Percentiles rank a stretch among this genome's conserved stretches.
phyloP scores from a whole-genome alignment of 2,888 invertebrate species.

The Microchrysa polita region DNA sequence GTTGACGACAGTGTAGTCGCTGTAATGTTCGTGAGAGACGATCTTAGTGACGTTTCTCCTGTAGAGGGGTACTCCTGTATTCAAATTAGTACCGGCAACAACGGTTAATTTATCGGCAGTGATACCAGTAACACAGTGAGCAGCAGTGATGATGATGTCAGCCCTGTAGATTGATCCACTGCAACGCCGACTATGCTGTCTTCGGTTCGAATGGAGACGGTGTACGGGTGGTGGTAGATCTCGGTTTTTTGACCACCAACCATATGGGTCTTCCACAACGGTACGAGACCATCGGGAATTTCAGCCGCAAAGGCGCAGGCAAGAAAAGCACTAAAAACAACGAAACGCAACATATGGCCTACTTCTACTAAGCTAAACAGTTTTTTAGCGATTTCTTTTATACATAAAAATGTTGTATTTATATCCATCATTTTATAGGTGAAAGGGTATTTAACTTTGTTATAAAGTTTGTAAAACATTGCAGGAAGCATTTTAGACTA shows the following conservation, averaged over 20 bases:
- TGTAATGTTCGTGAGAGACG: conserved; percentile 68
- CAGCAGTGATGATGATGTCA: conserved; percentile 55
- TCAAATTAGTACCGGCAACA: conserved; percentile 54
- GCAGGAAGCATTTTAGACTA: too few relatives aligned
- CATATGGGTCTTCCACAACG: conserved; percentile 48
- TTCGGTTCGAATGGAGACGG: conserved; percentile 57
- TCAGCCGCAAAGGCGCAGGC: conserved; percentile 28
- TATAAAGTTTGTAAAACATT: too few relatives aligned
- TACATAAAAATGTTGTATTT: not conserved
- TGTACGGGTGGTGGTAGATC: conserved; percentile 55
- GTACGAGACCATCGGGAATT: conserved; percentile 42
- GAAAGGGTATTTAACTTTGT: too few relatives aligned
- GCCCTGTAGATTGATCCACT: conserved; percentile 55
- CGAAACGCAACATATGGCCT: conserved; percentile 23
- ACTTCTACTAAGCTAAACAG: not conserved
- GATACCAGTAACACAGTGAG: conserved; percentile 55
- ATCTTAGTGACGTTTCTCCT: conserved; percentile 67
- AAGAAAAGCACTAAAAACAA: conserved; percentile 51
- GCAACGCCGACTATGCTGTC: conserved; percentile 57
- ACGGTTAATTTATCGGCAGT: conserved; percentile 53
- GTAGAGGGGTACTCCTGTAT: conserved; percentile 54
- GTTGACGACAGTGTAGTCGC: conserved; percentile 65
- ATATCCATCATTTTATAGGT: too few relatives aligned
- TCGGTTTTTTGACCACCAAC: conserved; percentile 52
- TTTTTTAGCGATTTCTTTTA: conserved; percentile 2